Evolutionary conservation across 37 sponge, comb jelly and placozoan genomes (phyloP), one percentile per base, ranked within the genome.

Genomic region (Chondrilla cf. caribensis): DNA sequence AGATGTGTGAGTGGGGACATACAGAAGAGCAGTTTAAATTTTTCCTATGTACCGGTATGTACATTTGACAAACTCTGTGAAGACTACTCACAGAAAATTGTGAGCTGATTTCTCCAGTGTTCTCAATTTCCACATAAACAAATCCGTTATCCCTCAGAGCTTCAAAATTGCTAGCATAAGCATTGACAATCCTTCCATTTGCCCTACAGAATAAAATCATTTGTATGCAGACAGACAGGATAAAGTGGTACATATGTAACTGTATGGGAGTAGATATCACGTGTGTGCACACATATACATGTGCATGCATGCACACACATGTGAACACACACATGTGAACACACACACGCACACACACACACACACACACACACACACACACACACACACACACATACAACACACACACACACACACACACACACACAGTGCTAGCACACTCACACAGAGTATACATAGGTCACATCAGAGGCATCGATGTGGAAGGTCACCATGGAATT

Each of bases 401-500:
- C 8, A 9, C 71, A 15, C 28, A 64, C 28, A 64, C 28, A 64
- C 22, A 64, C 66, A 15, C 22, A 25, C 14, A 43, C 24, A 78
- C 15, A 51, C 41, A 73, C 41, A 37, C 21, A 11, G 41, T 29
- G 15, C 17, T 25, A 43, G 17, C 31, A 26, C 39, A 58, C 78
- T 57, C 41, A 84, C 85, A 81, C 70, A n/a, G 84, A 89, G 31
- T 84, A 65, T 47, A 93, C 90, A 86, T 84, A 89, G 29, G 77
- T 24, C 11, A 93, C 42, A 43, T 86, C 71, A 31, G 82, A 73
- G 58, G 93, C 93, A 78, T 93, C 93, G 26, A 93, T 77, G 17
- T 82, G 70, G 43, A 93, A 83, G 11, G 87, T 84, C 3, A 93
- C 79, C n/a, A 93, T 75, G 18, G 87, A 65, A 77, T 93, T 93